Evolutionary conservation across 2,888 invertebrate species (phyloP).

Genomic region (Lapara coniferarum): DNA sequence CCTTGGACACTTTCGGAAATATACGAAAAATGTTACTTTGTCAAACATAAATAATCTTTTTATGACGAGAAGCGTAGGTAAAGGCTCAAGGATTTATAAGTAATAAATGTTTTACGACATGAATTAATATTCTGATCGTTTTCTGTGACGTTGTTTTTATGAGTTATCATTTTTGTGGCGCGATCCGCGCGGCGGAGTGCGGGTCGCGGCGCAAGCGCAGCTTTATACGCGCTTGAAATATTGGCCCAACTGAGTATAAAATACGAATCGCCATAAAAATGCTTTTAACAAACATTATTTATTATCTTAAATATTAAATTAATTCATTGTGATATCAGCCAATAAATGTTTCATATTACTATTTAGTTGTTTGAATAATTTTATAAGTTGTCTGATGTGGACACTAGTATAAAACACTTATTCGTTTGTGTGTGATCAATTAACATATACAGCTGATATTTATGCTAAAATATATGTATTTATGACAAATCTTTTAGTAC

Average conservation of each 20-base stretch:
- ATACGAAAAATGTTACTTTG: slow-evolving; percentile 83
- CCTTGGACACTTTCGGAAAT: slow-evolving; percentile 75
- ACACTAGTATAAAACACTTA: background rate
- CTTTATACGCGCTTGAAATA: slow-evolving; percentile 65
- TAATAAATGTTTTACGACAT: slow-evolving; percentile 83
- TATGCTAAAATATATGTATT: slow-evolving; percentile 18
- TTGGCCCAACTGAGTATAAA: slow-evolving; percentile 72
- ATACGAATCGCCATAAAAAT: slow-evolving; percentile 74
- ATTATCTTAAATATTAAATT: slow-evolving; percentile 70
- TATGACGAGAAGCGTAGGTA: slow-evolving; percentile 83
- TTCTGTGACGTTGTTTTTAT: slow-evolving; percentile 83
- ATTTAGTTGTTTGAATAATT: slow-evolving; percentile 38
- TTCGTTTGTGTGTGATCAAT: slow-evolving; percentile 9
- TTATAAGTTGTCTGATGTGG: slow-evolving; percentile 4
- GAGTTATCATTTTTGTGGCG: slow-evolving; percentile 83
- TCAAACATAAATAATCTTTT: slow-evolving; percentile 83
- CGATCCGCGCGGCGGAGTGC: slow-evolving; percentile 58
- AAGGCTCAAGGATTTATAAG: slow-evolving; percentile 84
- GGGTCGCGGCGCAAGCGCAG: slow-evolving; percentile 49
- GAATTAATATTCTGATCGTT: slow-evolving; percentile 84
- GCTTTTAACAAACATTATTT: slow-evolving; percentile 73
- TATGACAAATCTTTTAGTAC: slow-evolving; percentile 16
- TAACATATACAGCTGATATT: slow-evolving; percentile 25
- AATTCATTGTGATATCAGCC: slow-evolving; percentile 51
- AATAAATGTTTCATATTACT: slow-evolving; percentile 46